These are phyloP conservation scores for Galerucella calmariensis DNA, from an alignment of 2,888 invertebrate species.

Conservation along the genomic window DNA sequence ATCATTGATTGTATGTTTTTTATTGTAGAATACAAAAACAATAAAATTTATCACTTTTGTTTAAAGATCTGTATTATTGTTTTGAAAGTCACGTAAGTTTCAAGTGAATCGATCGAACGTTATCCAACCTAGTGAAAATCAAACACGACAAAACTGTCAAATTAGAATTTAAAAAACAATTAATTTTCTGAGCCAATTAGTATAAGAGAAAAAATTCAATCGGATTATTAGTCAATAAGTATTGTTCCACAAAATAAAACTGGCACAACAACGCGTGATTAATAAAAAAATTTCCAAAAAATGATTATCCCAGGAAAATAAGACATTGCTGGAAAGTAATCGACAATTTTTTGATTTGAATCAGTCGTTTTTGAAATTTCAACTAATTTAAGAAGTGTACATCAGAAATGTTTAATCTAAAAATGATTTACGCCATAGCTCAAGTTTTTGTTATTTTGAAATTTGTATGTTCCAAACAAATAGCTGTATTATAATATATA, in stretches of 20 bases:
- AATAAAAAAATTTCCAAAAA: conserved; percentile 40
- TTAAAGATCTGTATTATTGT: background rate
- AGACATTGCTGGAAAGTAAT: background rate
- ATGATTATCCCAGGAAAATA: conserved; percentile 33
- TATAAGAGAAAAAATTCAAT: conserved; percentile 36
- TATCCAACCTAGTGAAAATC: conserved; percentile 16
- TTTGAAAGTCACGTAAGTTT: conserved; percentile 1
- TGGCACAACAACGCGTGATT: conserved; percentile 49
- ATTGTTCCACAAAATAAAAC: conserved; percentile 54
- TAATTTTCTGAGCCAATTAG: conserved; percentile 22
- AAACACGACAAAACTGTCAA: background rate
- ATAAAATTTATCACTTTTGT: background rate
- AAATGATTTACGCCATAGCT: too few relatives aligned
- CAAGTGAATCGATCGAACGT: conserved; percentile 12
- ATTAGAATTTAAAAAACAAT: conserved; percentile 9
- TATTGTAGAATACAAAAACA: too few relatives aligned
- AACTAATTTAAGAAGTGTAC: background rate
- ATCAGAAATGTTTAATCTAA: too few relatives aligned
- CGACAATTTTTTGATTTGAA: conserved; percentile 24
- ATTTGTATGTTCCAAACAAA: too few relatives aligned
- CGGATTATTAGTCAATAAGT: conserved; percentile 51
- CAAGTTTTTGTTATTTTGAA: too few relatives aligned
- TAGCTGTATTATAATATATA: too few relatives aligned
- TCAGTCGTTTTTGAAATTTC: conserved; percentile 25
- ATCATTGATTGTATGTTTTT: too few relatives aligned